Base-by-base conservation (phyloP, 2,888 invertebrate species). In the Athalia circularis region DNA sequence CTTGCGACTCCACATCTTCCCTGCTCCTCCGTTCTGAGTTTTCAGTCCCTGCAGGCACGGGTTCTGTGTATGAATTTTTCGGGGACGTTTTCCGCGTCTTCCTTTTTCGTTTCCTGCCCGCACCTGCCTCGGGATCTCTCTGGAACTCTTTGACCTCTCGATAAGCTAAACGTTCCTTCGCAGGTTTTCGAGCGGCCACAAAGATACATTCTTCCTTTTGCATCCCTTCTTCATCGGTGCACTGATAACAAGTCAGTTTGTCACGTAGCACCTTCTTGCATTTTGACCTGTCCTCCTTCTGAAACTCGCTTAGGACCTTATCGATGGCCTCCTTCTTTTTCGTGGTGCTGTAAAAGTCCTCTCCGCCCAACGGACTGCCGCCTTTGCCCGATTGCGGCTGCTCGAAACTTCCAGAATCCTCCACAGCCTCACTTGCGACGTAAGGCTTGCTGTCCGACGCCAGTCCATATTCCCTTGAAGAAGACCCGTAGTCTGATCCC, bases 121-220 rank as follows among this genome's bases (percentile, higher is more conserved):
- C 70, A 15, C 47, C 64, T 48, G 43, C 15, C 5, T 9, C 62
- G 70, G 90, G 92, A 83, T 91, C 91, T 11, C 92, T 92, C 67
- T 92, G 92, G 79, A 92, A 92, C 85, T 94, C 93, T 85, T 94
- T 94, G 1, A 93, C 90, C 90, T 94, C 94, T 86, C 94, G 94
- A 85, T 94, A 94, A 13, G 94, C 93, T 82, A 94, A 90, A 86
- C 94, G 94, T 77, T 93, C 93, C 70, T 92, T 92, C 86, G 93
- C 92, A 0, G 94, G 94, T 62, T 94, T 93, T 0, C 94, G 93
- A 84, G 94, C 94, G 0, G 94, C 94, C 7, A 95, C 92, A 89
- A 93, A 95, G 93, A 95, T 95, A 86, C 96, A 96, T 88, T 96
- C 95, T 89, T 96, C 95, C 85, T 95, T 93, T 87, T 94, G 94